These are phyloP conservation scores for Electrophaes corylata DNA, from an alignment of 2,888 invertebrate species.

Conservation along the genomic window DNA sequence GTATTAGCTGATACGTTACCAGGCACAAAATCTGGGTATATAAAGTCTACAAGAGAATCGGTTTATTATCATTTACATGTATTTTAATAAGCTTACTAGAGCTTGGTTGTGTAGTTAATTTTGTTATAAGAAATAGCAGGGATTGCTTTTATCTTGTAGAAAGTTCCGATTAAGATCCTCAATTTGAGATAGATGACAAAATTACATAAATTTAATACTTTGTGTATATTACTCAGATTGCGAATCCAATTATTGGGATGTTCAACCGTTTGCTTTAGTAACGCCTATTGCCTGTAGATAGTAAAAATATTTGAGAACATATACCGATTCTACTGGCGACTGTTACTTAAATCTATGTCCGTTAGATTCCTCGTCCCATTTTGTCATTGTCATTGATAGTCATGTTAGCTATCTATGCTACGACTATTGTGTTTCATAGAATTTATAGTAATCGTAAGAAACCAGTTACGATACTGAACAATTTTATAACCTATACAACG, in stretches of 20 bases:
- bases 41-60: slow-evolving; percentile 59
- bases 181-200: neutral
- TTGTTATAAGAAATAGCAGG: slow-evolving; percentile 6
- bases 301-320: slow-evolving; percentile 9
- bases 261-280: slow-evolving; percentile 20
- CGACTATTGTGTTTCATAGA: slow-evolving; percentile 50
- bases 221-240: slow-evolving; percentile 9
- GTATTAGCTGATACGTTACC: slow-evolving; percentile 37
- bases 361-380: slow-evolving; percentile 60
- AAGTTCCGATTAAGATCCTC: neutral
- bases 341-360: slow-evolving; percentile 52
- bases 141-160: slow-evolving; percentile 7
- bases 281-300: slow-evolving; percentile 13
- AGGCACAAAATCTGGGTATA: slow-evolving; percentile 55
- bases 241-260: neutral
- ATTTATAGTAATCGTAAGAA: neutral
- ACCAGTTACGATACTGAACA: neutral
- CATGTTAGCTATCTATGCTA: slow-evolving; percentile 54
- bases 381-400: slow-evolving; percentile 59
- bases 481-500: slow-evolving; percentile 21
- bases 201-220: neutral
- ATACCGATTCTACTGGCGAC: slow-evolving; percentile 53
- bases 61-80: slow-evolving; percentile 37
- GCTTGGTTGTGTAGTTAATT: slow-evolving; percentile 14
- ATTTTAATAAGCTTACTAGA: slow-evolving; percentile 12